phyloP scores from a whole-genome alignment of 2,113 vertebrate genomes.

The Scomber colias region DNA sequence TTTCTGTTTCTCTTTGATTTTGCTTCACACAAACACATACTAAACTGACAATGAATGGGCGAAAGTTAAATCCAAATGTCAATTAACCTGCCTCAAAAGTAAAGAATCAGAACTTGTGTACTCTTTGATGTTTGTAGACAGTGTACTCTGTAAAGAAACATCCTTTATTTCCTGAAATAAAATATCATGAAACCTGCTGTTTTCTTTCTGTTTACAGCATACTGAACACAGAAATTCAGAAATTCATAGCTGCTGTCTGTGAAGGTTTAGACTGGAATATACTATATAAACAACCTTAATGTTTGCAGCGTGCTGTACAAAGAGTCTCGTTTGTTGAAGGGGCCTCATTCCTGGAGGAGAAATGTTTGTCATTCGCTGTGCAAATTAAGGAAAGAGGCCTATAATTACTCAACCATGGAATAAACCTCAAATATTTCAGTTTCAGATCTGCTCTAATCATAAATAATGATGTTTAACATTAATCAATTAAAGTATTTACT shows the following conservation, averaged over 20 bases:
- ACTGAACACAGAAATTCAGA: slow-evolving; percentile 27
- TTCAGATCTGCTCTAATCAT: slow-evolving; percentile 8
- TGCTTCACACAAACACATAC: not conserved
- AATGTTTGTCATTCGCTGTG: not conserved
- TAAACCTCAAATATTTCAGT: slow-evolving; percentile 29
- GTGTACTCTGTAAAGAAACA: slow-evolving; percentile 11
- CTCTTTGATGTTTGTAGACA: slow-evolving; percentile 30
- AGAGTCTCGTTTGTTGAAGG: not conserved
- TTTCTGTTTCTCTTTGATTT: not conserved
- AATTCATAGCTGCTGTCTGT: slow-evolving; percentile 9
- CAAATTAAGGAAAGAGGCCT: slow-evolving; percentile 16
- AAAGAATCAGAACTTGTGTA: slow-evolving; percentile 20
- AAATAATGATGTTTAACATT: not conserved
- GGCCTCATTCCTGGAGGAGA: slow-evolving; percentile 9
- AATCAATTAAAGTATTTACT: too few species aligned
- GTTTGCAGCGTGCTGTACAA: not conserved
- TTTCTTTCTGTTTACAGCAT: slow-evolving; percentile 26
- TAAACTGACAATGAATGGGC: not conserved
- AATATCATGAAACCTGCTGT: slow-evolving; percentile 32
- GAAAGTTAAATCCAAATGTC: slow-evolving; percentile 36
- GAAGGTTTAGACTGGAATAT: slow-evolving; percentile 19
- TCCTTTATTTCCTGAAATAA: slow-evolving; percentile 33
- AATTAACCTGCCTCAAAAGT: slow-evolving; percentile 40
- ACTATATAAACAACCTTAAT: slow-evolving; percentile 14
- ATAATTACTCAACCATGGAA: slow-evolving; percentile 25